Evolutionary conservation across 64 coral and sea anemone species (phyloP).

Genomic region (Stylophora pistillata): DNA sequence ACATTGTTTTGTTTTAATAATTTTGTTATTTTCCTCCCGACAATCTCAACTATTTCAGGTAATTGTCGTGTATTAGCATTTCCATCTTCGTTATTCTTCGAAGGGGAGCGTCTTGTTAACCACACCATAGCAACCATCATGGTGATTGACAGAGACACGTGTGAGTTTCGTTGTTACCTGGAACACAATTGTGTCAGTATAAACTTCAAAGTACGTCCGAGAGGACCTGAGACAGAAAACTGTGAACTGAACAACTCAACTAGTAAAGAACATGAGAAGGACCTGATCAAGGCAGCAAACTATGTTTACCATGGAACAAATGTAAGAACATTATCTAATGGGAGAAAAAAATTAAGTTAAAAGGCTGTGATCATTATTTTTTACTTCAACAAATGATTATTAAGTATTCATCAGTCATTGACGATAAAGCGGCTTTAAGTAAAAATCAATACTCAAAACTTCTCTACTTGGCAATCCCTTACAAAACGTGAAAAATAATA

Average conservation of each 20-base stretch:
- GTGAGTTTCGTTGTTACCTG: not conserved
- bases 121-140: constrained; percentile 17
- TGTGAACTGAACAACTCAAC: constrained; percentile 38
- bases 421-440: too few species aligned
- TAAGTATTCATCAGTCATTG: too few species aligned
- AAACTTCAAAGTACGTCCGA: not conserved
- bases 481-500: too few species aligned
- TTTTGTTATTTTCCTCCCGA: too few species aligned
- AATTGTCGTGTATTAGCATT: not conserved
- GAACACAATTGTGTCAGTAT: constrained; percentile 30
- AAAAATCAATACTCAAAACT: too few species aligned
- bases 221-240: not conserved
- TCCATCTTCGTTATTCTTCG: not conserved
- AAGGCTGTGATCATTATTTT: too few species aligned
- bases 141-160: not conserved
- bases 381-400: too few species aligned
- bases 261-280: not conserved
- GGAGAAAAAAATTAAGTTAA: too few species aligned
- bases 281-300: not conserved
- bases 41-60: not conserved
- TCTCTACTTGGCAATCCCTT: too few species aligned
- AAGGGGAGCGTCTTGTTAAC: not conserved
- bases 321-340: not conserved
- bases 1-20: too few species aligned
- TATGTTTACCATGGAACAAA: constrained; percentile 23